These are phyloP conservation scores for Agelas oroides DNA, from an alignment of 37 sponge, comb jelly and placozoan genomes.

Conservation along the genomic window DNA sequence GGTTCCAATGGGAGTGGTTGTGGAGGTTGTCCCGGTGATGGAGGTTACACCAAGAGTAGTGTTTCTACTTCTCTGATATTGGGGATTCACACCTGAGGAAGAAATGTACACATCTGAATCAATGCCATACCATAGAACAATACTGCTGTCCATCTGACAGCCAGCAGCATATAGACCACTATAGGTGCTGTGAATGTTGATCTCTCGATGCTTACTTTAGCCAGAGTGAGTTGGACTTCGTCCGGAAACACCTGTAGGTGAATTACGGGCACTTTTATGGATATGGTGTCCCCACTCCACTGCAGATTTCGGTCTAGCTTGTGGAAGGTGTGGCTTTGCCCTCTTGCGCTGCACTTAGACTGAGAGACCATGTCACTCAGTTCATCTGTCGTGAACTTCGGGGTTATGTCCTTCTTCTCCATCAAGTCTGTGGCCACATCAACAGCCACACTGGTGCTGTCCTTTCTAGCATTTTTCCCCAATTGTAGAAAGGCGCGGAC, in stretches of 20 bases:
- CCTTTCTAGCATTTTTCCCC: background rate
- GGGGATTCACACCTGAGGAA: background rate
- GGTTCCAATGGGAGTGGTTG: background rate
- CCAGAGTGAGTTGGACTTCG: slow-evolving; percentile 4
- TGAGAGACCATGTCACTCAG: slow-evolving; percentile 18
- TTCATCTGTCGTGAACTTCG: slow-evolving; percentile 12
- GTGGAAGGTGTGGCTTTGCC: slow-evolving; percentile 7
- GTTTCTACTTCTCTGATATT: background rate
- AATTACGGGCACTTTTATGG: slow-evolving; percentile 22
- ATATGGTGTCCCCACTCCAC: background rate
- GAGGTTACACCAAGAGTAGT: background rate
- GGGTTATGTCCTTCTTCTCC: background rate
- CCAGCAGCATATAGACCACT: background rate
- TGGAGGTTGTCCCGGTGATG: no score
- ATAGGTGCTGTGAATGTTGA: background rate
- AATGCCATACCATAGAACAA: background rate
- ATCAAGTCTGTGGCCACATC: slow-evolving; percentile 21
- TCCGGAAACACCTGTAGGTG: slow-evolving; percentile 13
- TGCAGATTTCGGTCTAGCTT: background rate
- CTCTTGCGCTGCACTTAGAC: background rate
- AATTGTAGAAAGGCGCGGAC: slow-evolving; percentile 28
- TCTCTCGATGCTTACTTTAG: no score
- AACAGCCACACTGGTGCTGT: slow-evolving; percentile 20
- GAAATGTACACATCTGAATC: background rate
- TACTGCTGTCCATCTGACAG: no score